Conservation (phyloP, 1,140 invertebrate species). For the Tenebrio molitor region DNA sequence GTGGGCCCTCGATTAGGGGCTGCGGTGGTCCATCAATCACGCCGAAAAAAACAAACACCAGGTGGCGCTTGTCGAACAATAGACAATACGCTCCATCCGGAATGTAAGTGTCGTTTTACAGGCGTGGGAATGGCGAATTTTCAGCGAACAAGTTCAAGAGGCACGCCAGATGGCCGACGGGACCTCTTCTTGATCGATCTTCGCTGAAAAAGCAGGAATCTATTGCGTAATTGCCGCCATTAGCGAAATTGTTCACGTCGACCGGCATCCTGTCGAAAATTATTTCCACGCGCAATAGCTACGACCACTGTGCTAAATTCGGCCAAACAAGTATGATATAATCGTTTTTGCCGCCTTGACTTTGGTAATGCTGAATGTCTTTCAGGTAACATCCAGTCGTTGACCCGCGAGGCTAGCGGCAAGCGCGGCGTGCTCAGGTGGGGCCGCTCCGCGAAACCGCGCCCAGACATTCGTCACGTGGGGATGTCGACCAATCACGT, state of each 20-base stretch:
- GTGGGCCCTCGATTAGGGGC: too few species aligned
- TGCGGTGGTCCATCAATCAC: slow-evolving; percentile 2
- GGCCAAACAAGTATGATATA: slow-evolving; percentile 40
- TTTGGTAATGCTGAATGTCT: slow-evolving; percentile 43
- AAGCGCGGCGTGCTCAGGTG: not conserved
- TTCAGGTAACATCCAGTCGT: slow-evolving; percentile 45
- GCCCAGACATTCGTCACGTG: not conserved
- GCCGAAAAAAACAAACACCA: slow-evolving; percentile 23
- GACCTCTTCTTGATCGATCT: slow-evolving; percentile 1
- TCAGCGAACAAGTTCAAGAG: slow-evolving; percentile 20
- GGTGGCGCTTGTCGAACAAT: slow-evolving; percentile 24
- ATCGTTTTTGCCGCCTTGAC: slow-evolving; percentile 37
- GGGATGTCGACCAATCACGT: too few species aligned
- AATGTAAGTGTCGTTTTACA: slow-evolving; percentile 22
- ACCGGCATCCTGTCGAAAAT: slow-evolving; percentile 9
- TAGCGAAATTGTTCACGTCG: slow-evolving; percentile 25
- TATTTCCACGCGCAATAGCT: not conserved
- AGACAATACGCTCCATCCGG: not conserved
- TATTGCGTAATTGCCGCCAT: slow-evolving; percentile 25
- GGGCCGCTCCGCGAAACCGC: not conserved
- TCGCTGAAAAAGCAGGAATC: not conserved
- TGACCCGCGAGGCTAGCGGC: slow-evolving; percentile 14
- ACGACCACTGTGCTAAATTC: slow-evolving; percentile 42
- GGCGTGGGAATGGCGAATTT: slow-evolving; percentile 20
- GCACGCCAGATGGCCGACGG: slow-evolving; percentile 10